phyloP scores from a whole-genome alignment of 2,113 vertebrate species.

The Salvelinus namaycush region DNA sequence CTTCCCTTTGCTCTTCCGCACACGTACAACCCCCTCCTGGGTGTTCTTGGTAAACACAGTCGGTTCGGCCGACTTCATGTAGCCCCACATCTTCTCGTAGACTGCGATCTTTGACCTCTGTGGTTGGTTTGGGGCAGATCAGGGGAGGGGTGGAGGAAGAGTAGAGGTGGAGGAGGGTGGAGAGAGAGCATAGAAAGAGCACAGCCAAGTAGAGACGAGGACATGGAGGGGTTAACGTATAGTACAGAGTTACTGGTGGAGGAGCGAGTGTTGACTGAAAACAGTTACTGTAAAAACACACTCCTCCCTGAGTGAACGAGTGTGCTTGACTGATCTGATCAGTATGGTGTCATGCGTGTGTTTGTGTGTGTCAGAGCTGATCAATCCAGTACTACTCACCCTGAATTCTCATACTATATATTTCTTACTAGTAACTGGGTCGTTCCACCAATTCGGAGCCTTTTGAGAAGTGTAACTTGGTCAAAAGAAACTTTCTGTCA shows the following conservation, averaged over 20 bases:
- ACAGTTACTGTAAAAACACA: neutral
- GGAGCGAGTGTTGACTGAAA: neutral
- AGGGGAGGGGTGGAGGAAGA: slow-evolving; percentile 29
- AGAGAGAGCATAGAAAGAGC: neutral
- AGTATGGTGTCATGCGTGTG: neutral
- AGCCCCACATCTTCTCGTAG: slow-evolving; percentile 99
- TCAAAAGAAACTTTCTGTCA: too few relatives aligned
- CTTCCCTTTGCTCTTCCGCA: slow-evolving; percentile 98
- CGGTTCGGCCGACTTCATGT: slow-evolving; percentile 98
- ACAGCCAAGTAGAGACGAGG: neutral
- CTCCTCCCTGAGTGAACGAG: neutral
- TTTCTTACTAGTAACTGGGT: too few relatives aligned
- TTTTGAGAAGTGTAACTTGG: too few relatives aligned
- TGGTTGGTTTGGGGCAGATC: slow-evolving; percentile 10
- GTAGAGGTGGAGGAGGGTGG: neutral
- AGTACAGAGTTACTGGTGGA: neutral
- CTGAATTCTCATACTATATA: too few relatives aligned
- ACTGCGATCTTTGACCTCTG: slow-evolving; percentile 99
- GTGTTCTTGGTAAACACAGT: slow-evolving; percentile 98
- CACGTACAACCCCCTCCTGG: slow-evolving; percentile 92
- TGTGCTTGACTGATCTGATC: neutral
- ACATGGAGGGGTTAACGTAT: neutral
- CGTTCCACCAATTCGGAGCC: too few relatives aligned
- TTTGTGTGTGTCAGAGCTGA: neutral
- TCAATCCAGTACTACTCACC: neutral